Evolutionary conservation across 1,140 invertebrate genomes (phyloP), one percentile per base, ranked within the genome.

Genomic region (Penaeus japonicus): DNA sequence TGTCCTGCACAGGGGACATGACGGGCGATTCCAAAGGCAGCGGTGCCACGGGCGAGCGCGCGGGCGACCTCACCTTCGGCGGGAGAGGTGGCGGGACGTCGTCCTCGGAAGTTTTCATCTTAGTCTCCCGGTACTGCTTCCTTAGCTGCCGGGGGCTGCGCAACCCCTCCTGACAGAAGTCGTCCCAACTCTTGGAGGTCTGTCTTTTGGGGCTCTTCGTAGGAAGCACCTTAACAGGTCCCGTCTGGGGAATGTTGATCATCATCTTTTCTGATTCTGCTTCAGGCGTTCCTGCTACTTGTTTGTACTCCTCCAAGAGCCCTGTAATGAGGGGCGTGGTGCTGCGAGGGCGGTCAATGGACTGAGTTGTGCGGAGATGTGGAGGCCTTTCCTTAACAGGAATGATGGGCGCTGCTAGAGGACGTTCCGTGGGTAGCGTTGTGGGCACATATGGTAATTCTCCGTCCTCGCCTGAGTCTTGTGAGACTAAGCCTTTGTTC

Each of bases 371-470:
- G 89, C 94, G 96, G 30, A 95, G 94, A 92, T 95, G 94, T 91
- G 93, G 92, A 53, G 95, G 94, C 81, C 97, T 93, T 92, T 96
- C 95, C 91, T 95, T 96, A 73, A 97, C 94, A 30, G 97, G 96
- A 73, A 97, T 94, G 84, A 97, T 96, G 1, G 96, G 96, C 83
- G 97, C 93, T 22, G 95, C 96, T 70, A 96, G 94, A 12, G 96
- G 96, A 75, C 96, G 95, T 93, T 97, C 96, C 91, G 95, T 93
- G 22, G 96, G 96, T 84, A 97, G 92, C 55, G 96, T 97, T 4
- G 96, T 97, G 62, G 96, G 96, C 89, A 97, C 95, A 91, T 96
- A 97, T 0, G 97, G 97, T 91, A 97, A 93, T 93, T 97, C 96
- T 84, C 96, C 96, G 89, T 97, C 96, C 90, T 97, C 96, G 17